phyloP scores from a whole-genome alignment of 2,113 vertebrate genomes.

The Hydropotes inermis region DNA sequence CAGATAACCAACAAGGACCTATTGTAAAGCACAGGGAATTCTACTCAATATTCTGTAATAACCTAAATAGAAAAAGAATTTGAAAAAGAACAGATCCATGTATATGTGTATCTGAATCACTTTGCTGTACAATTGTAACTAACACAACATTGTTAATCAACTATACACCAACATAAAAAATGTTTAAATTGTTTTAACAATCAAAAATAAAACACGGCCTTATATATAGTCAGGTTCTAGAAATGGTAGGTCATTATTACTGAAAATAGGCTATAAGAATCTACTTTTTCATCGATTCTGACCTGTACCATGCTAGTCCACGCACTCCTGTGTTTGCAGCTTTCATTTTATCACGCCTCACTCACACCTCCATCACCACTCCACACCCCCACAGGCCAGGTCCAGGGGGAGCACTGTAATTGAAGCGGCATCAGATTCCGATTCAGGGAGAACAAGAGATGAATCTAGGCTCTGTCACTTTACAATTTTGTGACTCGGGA shows the following conservation, averaged over 20 bases:
- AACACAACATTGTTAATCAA: not conserved
- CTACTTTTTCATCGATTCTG: not conserved
- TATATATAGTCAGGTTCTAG: not conserved
- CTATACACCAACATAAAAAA: not conserved
- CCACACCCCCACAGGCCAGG: too few relatives aligned
- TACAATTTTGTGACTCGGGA: not conserved
- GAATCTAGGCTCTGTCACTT: not conserved
- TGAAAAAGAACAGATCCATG: not conserved
- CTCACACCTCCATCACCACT: not conserved
- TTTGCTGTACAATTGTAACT: not conserved
- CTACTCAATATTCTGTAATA: not conserved
- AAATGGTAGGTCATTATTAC: not conserved
- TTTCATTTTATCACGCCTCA: not conserved
- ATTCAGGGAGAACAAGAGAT: not conserved
- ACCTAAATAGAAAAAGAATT: not conserved
- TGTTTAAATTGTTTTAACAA: not conserved
- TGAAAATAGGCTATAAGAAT: not conserved
- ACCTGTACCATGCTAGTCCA: not conserved
- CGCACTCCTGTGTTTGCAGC: not conserved
- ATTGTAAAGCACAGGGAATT: not conserved
- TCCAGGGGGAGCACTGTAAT: not conserved
- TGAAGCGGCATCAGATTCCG: not conserved
- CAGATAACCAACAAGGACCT: not conserved
- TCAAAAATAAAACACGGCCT: not conserved
- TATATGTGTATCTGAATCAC: not conserved